Evolutionary conservation across 2,113 vertebrate species (phyloP), one percentile per base, ranked within the genome.

Genomic region (Cariama cristata): DNA sequence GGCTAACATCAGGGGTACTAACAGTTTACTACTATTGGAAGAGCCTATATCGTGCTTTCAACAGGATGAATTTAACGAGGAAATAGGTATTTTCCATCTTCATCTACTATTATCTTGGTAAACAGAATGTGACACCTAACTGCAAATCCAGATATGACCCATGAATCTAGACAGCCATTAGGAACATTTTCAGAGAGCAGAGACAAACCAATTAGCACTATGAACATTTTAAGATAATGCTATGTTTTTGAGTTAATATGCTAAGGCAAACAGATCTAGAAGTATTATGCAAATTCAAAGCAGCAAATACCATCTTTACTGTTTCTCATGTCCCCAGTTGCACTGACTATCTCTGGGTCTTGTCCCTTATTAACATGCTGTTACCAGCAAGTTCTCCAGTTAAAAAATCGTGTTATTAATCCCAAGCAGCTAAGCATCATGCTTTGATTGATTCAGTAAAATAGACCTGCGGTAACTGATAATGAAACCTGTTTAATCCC

Each of bases 401-500:
- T 94, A 88, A 79, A 82, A 87, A 82, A 81, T 89, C 1, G 0
- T 82, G 64, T 97, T 95, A 96, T 92, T 96, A 98, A 97, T 91
- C 91, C 93, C 68, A 60, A 66, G 75, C 33, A 92, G 86, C 84
- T 96, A 89, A 97, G 91, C 77, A 96, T 89, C 87, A 81, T 91
- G 88, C 66, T 96, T 94, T 94, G 92, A 96, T 53, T 92, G 92
- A 89, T 89, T 93, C 74, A 86, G 66, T 79, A 91, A 76, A 95
- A 94, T 53, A 80, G 93, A 96, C 95, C 86, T 79, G 67, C 20
- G 14, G 79, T 47, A 85, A 87, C 64, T 77, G 84, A 94, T 96
- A 97, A 97, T 72, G 85, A 95, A 96, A 96, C 50, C 60, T 67
- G 94, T 96, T 95, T 97, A 97, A 98, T 94, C 95, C 45, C 64